Conservation (phyloP, 2,888 invertebrate species). For the Pristionchus exspectatus region DNA sequence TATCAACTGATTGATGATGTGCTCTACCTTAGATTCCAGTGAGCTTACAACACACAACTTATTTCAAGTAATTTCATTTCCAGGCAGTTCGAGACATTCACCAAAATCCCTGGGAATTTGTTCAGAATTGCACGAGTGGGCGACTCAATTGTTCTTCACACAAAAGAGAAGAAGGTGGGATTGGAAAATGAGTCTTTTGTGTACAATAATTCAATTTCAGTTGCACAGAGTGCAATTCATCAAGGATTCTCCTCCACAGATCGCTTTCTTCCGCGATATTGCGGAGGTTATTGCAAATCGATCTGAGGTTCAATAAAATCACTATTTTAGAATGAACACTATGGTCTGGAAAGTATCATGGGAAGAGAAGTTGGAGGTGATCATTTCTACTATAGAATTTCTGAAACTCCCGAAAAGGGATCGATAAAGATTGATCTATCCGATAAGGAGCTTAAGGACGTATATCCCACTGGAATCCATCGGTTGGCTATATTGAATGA, state of each 20-base stretch:
- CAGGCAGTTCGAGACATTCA: slow-evolving; percentile 20
- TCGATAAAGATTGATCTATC: neutral
- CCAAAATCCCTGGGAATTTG: neutral
- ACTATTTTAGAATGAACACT: neutral
- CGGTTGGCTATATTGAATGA: neutral
- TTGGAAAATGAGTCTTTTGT: neutral
- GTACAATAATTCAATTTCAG: neutral
- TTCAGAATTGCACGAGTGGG: neutral
- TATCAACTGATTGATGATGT: slow-evolving; percentile 5
- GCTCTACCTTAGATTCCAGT: slow-evolving; percentile 17
- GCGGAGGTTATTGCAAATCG: neutral
- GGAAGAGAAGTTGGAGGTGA: neutral
- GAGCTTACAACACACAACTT: neutral
- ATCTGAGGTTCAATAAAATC: neutral
- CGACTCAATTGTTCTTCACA: neutral
- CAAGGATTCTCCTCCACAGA: slow-evolving; percentile 11
- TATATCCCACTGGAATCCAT: neutral
- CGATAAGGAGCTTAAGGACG: neutral
- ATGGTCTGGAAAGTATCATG: neutral
- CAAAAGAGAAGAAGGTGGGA: neutral
- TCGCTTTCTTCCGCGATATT: slow-evolving; percentile 4
- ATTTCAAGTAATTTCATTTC: no score
- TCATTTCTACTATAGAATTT: slow-evolving; percentile 17
- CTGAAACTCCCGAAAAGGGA: neutral
- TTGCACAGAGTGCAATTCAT: slow-evolving; percentile 29